Evolutionary conservation across 1,140 invertebrate genomes (phyloP).

Genomic region (Drosophila jambulina): DNA sequence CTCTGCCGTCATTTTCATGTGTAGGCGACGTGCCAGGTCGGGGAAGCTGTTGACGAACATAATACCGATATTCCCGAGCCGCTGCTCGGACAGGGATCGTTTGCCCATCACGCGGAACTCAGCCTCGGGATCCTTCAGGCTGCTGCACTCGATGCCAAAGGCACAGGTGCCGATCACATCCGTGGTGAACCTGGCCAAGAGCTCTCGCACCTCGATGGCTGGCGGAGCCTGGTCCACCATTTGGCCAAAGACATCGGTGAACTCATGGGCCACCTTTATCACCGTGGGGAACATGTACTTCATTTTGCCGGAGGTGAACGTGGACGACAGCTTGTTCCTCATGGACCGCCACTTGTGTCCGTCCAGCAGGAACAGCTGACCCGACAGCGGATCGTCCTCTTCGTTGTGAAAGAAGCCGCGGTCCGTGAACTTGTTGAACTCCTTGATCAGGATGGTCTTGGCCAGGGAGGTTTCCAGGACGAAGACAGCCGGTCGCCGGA

Average conservation of each 20-base stretch:
- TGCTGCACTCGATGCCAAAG: conserved; percentile 88
- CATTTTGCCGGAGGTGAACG: conserved; percentile 87
- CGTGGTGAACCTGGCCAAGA: conserved; percentile 77
- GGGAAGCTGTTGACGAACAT: conserved; percentile 58
- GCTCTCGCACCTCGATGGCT: conserved; percentile 63
- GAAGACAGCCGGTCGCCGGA: conserved; percentile 85
- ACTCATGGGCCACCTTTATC: conserved; percentile 71
- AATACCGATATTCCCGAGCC: conserved; percentile 25
- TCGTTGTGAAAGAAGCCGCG: conserved; percentile 85
- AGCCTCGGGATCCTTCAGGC: conserved; percentile 85
- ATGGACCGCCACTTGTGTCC: conserved; percentile 86
- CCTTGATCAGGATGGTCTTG: conserved; percentile 87
- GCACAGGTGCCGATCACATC: conserved; percentile 87
- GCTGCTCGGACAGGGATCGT: conserved; percentile 44
- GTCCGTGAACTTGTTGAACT: conserved; percentile 87
- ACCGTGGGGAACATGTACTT: conserved; percentile 86
- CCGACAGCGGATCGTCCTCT: conserved; percentile 85
- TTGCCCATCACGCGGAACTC: conserved; percentile 86
- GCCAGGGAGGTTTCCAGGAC: conserved; percentile 87
- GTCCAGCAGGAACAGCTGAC: conserved; percentile 85
- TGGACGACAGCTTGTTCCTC: conserved; percentile 86
- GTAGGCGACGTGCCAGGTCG: conserved; percentile 47
- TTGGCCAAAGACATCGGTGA: conserved; percentile 63
- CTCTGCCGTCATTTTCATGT: conserved; percentile 82
- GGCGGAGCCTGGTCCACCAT: conserved; percentile 20